Evolutionary conservation across 2,888 invertebrate genomes (phyloP), one percentile per base, ranked within the genome.

Genomic region (Tachina fera): DNA sequence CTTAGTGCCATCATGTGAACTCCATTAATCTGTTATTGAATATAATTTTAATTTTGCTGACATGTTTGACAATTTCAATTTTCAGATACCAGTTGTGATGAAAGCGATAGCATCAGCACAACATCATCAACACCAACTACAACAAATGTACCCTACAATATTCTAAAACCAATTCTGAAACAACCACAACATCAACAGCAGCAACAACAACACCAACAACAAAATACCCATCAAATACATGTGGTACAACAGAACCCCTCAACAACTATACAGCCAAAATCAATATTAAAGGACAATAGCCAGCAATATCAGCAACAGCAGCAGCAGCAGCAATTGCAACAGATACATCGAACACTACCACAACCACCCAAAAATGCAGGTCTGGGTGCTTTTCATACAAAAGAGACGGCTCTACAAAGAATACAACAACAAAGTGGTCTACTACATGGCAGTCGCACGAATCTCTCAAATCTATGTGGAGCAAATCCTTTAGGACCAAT

Each of bases 71-170:
- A 61, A 71, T 72, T 79, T 79, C 56, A 72, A 79, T 72, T 79
- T 82, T 9, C 82, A 91, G 89, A 90, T 88, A 88, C 87, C 70
- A 91, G 91, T 83, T 92, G 91, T 87, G 92, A 92, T 58, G 92
- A 92, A 79, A 91, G 90, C 81, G 92, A 92, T 82, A 89, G 88
- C 60, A 90, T 89, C 83, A 90, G 90, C 89, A 90, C 89, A 77
- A 86, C 89, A 83, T 90, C 90, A 74, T 90, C 90, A 41, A 89
- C 92, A 88, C 65, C 91, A 81, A 89, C 91, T 86, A 88, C 89
- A 60, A 88, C 76, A 79, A 88, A 84, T 76, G 83, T 78, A 84
- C 89, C 89, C 60, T 89, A 89, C 70, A 90, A 89, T 22, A 75
- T 89, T 51, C 76, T 91, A 16, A 90, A 89, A 77, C 91, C 91